phyloP scores from a whole-genome alignment of 2,888 invertebrate genomes.

The Galeruca laticollis region DNA sequence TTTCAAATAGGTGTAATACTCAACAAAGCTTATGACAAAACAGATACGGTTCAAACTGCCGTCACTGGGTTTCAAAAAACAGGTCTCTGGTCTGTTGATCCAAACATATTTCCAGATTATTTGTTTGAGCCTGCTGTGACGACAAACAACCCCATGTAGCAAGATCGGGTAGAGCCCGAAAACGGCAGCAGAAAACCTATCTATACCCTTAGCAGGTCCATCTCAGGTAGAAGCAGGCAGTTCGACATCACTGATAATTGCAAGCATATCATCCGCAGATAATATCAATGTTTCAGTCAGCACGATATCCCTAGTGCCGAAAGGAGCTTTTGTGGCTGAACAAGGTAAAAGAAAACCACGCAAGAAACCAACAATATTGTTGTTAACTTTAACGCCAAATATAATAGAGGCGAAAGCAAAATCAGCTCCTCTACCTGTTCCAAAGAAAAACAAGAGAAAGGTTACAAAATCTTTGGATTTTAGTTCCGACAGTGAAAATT shows the following conservation, averaged over 20 bases:
- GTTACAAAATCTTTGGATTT: background rate
- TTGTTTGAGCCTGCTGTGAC: too few species aligned
- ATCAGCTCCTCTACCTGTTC: background rate
- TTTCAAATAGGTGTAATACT: conserved; percentile 12
- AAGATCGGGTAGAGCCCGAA: too few species aligned
- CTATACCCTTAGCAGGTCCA: too few species aligned
- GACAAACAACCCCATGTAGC: too few species aligned
- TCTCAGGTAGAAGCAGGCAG: too few species aligned
- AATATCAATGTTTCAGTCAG: conserved; percentile 7
- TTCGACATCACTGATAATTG: too few species aligned
- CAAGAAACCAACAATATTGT: background rate
- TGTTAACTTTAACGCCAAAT: background rate
- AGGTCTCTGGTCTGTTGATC: too few species aligned
- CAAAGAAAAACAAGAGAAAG: background rate
- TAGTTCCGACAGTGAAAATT: background rate
- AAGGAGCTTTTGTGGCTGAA: background rate
- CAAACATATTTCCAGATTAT: too few species aligned
- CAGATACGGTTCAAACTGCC: conserved; percentile 4
- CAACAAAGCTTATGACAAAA: conserved; percentile 12
- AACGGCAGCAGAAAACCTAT: too few species aligned
- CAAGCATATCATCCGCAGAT: too few species aligned
- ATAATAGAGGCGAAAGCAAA: conserved; percentile 33
- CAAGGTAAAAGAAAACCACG: background rate
- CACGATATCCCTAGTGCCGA: background rate
- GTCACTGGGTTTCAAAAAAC: conserved; percentile 13